Conservation (phyloP, 2,888 invertebrate genomes). For the Anthrax anthrax region DNA sequence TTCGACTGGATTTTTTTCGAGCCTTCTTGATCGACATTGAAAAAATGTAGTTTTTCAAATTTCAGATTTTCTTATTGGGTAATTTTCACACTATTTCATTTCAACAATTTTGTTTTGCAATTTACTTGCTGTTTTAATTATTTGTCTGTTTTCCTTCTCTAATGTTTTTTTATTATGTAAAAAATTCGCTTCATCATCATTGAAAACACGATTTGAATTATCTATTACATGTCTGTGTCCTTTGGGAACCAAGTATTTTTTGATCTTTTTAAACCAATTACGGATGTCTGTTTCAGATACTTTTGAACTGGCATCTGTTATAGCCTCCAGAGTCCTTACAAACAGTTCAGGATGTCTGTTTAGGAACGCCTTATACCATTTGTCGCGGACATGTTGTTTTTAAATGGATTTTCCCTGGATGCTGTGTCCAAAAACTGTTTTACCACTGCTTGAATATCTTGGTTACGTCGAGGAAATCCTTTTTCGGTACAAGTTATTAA, state of each 20-base stretch:
- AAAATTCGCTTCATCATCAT: neutral
- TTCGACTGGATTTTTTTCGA: no score
- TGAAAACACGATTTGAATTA: neutral
- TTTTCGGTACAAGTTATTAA: neutral
- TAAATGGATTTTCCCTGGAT: neutral
- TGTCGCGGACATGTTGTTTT: constrained; percentile 12
- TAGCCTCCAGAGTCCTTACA: constrained; percentile 15
- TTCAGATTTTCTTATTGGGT: neutral
- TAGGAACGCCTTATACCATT: constrained; percentile 16
- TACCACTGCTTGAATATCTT: neutral
- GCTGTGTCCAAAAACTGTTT: neutral
- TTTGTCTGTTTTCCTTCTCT: no score
- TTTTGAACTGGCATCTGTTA: constrained; percentile 17
- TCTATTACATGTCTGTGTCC: neutral
- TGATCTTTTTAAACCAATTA: neutral
- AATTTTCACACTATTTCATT: constrained; percentile 15
- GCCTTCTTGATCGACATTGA: no score
- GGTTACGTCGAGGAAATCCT: neutral
- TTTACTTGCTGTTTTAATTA: no score
- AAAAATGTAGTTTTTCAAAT: no score
- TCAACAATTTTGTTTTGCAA: no score
- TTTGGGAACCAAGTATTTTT: neutral
- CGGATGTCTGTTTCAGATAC: constrained; percentile 17
- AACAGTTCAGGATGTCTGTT: constrained; percentile 15
- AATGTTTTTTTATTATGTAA: constrained; percentile 17